phyloP scores from a whole-genome alignment of 2,113 vertebrate genomes.

The Pica pica region DNA sequence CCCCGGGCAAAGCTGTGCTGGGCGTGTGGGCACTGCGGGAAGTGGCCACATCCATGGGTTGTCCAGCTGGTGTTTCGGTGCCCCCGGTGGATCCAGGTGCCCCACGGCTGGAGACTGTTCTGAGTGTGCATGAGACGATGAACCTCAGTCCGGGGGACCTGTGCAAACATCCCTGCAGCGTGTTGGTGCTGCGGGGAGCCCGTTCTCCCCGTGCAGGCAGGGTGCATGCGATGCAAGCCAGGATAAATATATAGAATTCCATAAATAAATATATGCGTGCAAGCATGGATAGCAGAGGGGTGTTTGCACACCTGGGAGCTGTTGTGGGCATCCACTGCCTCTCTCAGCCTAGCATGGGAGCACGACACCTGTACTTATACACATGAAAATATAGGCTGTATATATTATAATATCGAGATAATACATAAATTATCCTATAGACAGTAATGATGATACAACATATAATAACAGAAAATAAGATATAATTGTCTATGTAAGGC shows the following conservation, averaged over 20 bases:
- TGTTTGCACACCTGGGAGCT: neutral
- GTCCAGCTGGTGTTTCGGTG: neutral
- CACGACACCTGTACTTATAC: fast-evolving
- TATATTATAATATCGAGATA: neutral
- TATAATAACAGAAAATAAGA: neutral
- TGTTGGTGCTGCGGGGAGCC: neutral
- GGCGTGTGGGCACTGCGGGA: neutral
- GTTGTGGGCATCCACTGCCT: neutral
- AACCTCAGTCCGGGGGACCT: fast-evolving
- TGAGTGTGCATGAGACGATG: fast-evolving
- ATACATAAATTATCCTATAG: neutral
- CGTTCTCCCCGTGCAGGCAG: neutral
- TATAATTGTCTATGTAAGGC: neutral
- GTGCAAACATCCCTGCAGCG: fast-evolving
- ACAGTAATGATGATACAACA: neutral
- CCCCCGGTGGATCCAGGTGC: neutral
- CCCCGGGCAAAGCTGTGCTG: fast-evolving
- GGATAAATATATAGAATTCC: neutral
- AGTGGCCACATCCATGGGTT: neutral
- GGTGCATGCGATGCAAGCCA: neutral
- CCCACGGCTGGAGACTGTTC: neutral
- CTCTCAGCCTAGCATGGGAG: neutral
- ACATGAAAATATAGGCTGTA: neutral
- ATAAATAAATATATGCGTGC: neutral
- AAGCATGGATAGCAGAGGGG: neutral